phyloP scores from a whole-genome alignment of 1,140 invertebrate genomes.

The Acromyrmex echinatior region DNA sequence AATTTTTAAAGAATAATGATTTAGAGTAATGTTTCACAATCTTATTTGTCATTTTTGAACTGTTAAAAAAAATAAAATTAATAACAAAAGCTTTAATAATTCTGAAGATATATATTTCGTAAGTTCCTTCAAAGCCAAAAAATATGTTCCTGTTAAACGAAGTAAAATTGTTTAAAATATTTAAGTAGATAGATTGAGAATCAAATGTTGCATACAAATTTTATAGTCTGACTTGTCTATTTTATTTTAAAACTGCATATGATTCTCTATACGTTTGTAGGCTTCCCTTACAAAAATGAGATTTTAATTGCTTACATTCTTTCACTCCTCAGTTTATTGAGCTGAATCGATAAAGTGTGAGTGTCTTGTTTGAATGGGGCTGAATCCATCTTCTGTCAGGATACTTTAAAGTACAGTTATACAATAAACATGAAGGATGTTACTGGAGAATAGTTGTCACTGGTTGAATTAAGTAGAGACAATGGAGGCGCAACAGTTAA shows the following conservation, averaged over 20 bases:
- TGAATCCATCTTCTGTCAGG: constrained; percentile 40
- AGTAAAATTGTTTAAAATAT: neutral
- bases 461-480: constrained; percentile 48
- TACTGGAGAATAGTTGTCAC: constrained; percentile 51
- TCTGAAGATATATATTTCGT: no score
- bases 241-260: neutral
- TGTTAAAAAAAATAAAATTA: no score
- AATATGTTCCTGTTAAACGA: no score
- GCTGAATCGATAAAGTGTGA: constrained; percentile 34
- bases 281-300: neutral
- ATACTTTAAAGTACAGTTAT: constrained; percentile 40
- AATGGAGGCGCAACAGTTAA: constrained; percentile 44
- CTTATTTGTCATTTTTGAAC: no score
- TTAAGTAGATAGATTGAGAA: neutral
- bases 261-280: neutral
- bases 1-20: no score
- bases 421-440: constrained; percentile 53
- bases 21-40: no score
- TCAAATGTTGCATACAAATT: neutral
- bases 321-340: constrained; percentile 19
- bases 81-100: no score
- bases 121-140: no score
- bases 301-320: constrained; percentile 4
- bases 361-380: constrained; percentile 29
- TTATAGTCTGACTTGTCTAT: neutral